A percentile compares a stretch with the other conserved stretches of the same genome.
These are phyloP conservation scores for Gracilinanus agilis DNA, from an alignment of 2,113 vertebrate species.

Conservation along the genomic window DNA sequence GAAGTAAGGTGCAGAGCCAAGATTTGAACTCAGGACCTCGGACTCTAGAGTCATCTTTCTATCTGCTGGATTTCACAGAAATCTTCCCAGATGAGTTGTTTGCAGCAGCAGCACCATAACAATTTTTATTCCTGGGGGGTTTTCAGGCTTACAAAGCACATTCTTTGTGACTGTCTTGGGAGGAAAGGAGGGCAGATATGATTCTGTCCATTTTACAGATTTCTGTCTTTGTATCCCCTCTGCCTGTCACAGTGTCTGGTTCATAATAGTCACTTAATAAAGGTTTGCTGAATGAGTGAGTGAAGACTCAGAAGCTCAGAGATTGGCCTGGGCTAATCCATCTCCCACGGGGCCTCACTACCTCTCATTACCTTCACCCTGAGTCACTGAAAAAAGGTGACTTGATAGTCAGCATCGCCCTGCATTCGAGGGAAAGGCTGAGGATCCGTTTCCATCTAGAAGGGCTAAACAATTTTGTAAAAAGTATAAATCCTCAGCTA, in stretches of 20 bases:
- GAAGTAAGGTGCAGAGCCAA: neutral
- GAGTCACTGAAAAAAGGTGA: neutral
- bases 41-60: neutral
- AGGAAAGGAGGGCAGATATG: neutral
- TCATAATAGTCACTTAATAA: too few species aligned
- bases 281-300: rapidly evolving
- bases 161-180: neutral
- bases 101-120: too few species aligned
- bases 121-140: too few species aligned
- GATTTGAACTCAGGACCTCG: neutral
- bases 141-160: neutral
- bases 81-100: too few species aligned
- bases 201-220: neutral
- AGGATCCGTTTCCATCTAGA: neutral
- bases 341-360: neutral
- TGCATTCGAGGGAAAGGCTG: neutral
- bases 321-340: neutral
- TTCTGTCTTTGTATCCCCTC: neutral
- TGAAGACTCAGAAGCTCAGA: rapidly evolving
- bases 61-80: neutral
- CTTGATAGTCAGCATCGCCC: neutral
- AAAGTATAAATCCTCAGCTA: neutral
- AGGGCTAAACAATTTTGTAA: neutral
- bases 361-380: neutral
- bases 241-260: neutral